Base-by-base conservation (phyloP, 2,797 vertebrate species). In the Poecilia picta region DNA sequence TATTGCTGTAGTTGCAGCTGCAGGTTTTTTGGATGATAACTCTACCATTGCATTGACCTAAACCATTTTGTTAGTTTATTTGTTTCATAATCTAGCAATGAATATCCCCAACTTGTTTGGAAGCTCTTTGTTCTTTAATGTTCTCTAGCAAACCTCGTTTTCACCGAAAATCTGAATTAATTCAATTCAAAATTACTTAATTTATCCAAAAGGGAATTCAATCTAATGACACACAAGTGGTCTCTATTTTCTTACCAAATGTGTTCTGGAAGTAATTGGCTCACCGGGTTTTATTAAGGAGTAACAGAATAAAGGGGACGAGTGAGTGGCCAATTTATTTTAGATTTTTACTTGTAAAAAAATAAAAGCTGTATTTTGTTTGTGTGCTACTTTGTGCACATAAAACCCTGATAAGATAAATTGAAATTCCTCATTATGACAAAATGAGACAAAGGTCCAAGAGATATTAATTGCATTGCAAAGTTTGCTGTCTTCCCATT, bases 401-500 rank as follows among this genome's bases (percentile, higher is more conserved):
- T 25, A 3, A 53, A 53, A 53, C 49, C 20, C 20, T 53, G 25
- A 25, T 51, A 23, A 8, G 20, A 51, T 53, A 53, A 10, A 25
- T 53, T 53, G 20, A 53, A 53, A 25, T 10, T 53, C 25, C 23
- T 10, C 23, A 53, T 53, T 53, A 68, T 13, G 8, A 25, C 20
- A 68, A 41, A 68, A 68, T 25, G 20, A 18, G 10, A 5, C 41
- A 68, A 68, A 39, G 23, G 20, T 39, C 36, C 3, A 66, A 55
- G n/a, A 3, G 23, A 55, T 7, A 7, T 39, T 23, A 72, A 23
- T 36, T 8, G 1, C 4, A 16, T 62, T 7, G 28, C 28, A 53
- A 53, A 53, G 8, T 53, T 25, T 53, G 49, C 23, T n/a, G 18
- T n/a, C 41, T 76, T 72, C 68, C 89, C 82, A 78, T 74, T 75